Evolutionary conservation across 2,888 invertebrate species (phyloP).

Genomic region (Cryptocephalus primarius): DNA sequence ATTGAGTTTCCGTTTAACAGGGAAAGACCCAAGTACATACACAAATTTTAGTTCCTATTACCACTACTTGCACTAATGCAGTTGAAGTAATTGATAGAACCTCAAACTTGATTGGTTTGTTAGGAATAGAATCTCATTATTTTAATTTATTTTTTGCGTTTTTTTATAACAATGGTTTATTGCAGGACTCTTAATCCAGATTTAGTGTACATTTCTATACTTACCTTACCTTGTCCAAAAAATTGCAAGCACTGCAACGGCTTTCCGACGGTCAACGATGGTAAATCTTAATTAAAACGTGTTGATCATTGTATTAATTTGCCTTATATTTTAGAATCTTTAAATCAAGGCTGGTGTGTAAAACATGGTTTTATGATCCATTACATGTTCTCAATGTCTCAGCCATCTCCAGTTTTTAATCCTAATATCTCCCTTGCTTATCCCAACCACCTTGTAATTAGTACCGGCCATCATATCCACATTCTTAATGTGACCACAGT

Average conservation of each 20-base stretch:
- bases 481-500: slow-evolving; percentile 32
- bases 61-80: too few relatives aligned
- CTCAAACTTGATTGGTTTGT: too few relatives aligned
- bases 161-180: slow-evolving; percentile 4
- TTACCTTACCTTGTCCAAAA: slow-evolving; percentile 53
- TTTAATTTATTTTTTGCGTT: too few relatives aligned
- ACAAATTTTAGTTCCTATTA: slow-evolving; percentile 1
- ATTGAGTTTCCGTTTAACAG: too few relatives aligned
- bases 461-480: slow-evolving; percentile 37
- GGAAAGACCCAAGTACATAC: too few relatives aligned
- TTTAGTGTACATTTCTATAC: slow-evolving; percentile 53
- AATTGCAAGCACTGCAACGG: slow-evolving; percentile 45
- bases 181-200: slow-evolving; percentile 34
- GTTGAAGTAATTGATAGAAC: too few relatives aligned
- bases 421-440: slow-evolving; percentile 34
- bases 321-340: slow-evolving; percentile 14
- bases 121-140: too few relatives aligned
- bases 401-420: slow-evolving; percentile 53
- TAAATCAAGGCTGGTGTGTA: slow-evolving; percentile 50
- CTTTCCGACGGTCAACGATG: slow-evolving; percentile 20
- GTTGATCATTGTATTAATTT: neutral
- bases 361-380: slow-evolving; percentile 87
- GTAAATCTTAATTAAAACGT: slow-evolving; percentile 18
- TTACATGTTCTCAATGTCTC: slow-evolving; percentile 80
- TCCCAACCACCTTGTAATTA: slow-evolving; percentile 36